These are phyloP conservation scores for Xiphophorus birchmanni DNA, from an alignment of 2,797 vertebrate species.

Conservation along the genomic window DNA sequence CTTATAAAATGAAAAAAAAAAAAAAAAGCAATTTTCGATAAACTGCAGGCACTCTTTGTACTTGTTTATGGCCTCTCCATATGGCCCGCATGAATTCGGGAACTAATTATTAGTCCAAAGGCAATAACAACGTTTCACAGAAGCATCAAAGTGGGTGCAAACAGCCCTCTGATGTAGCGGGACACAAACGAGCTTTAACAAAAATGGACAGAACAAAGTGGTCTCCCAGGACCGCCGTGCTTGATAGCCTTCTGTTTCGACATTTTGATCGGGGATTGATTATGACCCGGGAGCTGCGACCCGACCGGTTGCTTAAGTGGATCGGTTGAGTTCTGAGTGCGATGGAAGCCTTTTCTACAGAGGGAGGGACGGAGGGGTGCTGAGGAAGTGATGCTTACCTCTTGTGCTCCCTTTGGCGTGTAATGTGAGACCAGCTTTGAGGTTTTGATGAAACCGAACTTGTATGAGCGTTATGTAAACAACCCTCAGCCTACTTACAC, in stretches of 20 bases:
- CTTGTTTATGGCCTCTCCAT: constrained; percentile 62
- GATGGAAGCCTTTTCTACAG: constrained; percentile 46
- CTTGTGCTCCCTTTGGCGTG: constrained; percentile 8
- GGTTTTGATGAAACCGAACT: constrained; percentile 31
- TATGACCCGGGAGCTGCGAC: constrained; percentile 38
- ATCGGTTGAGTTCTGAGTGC: constrained; percentile 49
- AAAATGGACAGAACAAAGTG: constrained; percentile 63
- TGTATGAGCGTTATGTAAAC: constrained; percentile 2
- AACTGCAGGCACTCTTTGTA: constrained; percentile 64
- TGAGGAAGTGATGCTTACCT: constrained; percentile 13
- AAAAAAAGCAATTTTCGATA: constrained; percentile 56
- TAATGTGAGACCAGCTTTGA: constrained; percentile 13
- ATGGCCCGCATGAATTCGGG: constrained; percentile 51
- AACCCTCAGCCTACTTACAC: constrained; percentile 69
- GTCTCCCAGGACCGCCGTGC: constrained; percentile 50
- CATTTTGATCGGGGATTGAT: constrained; percentile 58
- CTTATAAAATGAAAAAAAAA: constrained; percentile 22
- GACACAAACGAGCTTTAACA: constrained; percentile 58
- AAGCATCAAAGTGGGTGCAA: constrained; percentile 70
- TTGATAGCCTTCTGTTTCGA: constrained; percentile 57
- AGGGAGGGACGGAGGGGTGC: background rate
- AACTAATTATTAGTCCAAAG: constrained; percentile 74
- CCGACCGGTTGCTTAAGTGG: constrained; percentile 45
- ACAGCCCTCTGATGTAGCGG: constrained; percentile 58
- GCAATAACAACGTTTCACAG: constrained; percentile 61